Evolutionary conservation across 2,797 vertebrate genomes (phyloP).

Genomic region (Valencia hispanica): DNA sequence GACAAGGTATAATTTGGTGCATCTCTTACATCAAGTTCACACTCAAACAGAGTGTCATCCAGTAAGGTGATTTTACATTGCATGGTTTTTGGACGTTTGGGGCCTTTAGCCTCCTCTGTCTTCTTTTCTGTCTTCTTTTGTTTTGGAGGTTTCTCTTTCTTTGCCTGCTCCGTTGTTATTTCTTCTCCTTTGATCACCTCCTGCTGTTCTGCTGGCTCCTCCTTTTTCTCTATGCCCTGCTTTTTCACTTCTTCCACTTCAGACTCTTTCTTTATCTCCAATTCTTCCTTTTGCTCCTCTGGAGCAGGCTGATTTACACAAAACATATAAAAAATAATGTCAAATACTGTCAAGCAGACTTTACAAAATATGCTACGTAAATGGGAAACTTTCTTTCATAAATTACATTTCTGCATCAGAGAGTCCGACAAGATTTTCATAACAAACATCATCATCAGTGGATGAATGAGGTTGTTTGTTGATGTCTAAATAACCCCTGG

Average conservation of each 20-base stretch:
- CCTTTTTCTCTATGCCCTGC: slow-evolving; percentile 31
- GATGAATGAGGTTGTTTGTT: not conserved
- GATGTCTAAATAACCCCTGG: not conserved
- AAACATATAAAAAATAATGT: slow-evolving; percentile 19
- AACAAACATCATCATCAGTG: not conserved
- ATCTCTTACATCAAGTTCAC: slow-evolving; percentile 90
- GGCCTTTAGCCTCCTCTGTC: slow-evolving; percentile 79
- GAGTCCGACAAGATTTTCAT: not conserved
- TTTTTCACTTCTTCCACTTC: slow-evolving; percentile 48
- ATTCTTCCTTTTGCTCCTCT: slow-evolving; percentile 78
- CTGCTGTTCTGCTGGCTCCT: slow-evolving; percentile 71
- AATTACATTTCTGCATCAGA: not conserved
- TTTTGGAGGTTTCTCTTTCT: slow-evolving; percentile 65
- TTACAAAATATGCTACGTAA: not conserved
- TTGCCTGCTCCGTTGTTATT: slow-evolving; percentile 64
- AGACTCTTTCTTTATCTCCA: slow-evolving; percentile 44
- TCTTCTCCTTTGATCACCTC: slow-evolving; percentile 67
- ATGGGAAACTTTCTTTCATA: not conserved
- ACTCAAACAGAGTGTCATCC: slow-evolving; percentile 90
- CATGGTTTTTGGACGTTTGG: slow-evolving; percentile 87
- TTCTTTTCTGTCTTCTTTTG: slow-evolving; percentile 71
- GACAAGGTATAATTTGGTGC: not conserved
- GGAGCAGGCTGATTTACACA: slow-evolving; percentile 79
- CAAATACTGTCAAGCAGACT: slow-evolving; percentile 5
- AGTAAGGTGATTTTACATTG: slow-evolving; percentile 91